Conservation (phyloP, 2,797 vertebrate species). For the Perodicticus potto region DNA sequence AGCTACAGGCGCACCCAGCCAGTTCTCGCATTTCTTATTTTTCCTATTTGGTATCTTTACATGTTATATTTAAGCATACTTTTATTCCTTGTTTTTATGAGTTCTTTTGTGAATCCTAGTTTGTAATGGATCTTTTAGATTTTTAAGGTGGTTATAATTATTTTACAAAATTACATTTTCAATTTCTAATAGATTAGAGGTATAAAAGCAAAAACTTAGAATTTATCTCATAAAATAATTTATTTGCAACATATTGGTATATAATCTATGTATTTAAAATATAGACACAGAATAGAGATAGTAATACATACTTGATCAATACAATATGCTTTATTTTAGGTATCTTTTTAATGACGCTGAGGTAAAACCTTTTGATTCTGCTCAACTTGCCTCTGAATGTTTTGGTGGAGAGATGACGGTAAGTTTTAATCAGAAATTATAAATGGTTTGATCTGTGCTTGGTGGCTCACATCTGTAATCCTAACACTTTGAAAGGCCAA, state of each 20-base stretch:
- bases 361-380: slow-evolving; percentile 98
- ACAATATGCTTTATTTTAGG: slow-evolving; percentile 87
- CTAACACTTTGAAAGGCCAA: no score
- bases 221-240: slow-evolving; percentile 27
- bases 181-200: slow-evolving; percentile 17
- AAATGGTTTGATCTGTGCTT: not conserved
- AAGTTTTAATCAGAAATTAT: slow-evolving; percentile 84
- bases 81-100: slow-evolving; percentile 1
- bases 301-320: slow-evolving; percentile 11
- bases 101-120: not conserved
- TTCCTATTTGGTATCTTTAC: slow-evolving; percentile 27
- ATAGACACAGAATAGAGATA: not conserved
- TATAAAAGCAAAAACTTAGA: slow-evolving; percentile 42
- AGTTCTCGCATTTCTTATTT: not conserved
- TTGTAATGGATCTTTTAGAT: not conserved
- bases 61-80: not conserved
- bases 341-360: slow-evolving; percentile 99
- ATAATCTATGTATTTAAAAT: not conserved
- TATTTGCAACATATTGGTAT: slow-evolving; percentile 1
- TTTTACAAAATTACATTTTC: not conserved
- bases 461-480: no score
- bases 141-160: not conserved
- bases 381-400: slow-evolving; percentile 98
- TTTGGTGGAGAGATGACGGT: slow-evolving; percentile 99
- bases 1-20: not conserved